Base-by-base conservation (phyloP, 2,888 invertebrate genomes). In the Iphiclides podalirius region DNA sequence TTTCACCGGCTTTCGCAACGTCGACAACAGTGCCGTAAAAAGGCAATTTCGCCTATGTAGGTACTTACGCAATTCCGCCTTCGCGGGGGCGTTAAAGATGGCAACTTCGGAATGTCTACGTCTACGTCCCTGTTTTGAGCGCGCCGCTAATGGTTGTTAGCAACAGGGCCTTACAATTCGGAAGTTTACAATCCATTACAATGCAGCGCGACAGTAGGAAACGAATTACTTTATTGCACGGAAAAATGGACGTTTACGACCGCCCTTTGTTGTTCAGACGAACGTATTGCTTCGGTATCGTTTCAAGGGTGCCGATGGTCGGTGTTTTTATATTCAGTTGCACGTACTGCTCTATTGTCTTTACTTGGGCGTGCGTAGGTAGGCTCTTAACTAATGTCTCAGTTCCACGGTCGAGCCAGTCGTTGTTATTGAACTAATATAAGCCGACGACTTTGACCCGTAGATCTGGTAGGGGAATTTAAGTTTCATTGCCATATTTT, bases 131-230 rank as follows among this genome's bases (percentile, higher is more conserved):
- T 70, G 57, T 57, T 53, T 49, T 60, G 57, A 58, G 55, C 8
- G 37, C 43, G 80, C 85, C 87, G 86, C 82, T 82, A 84, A 85
- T 83, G 64, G 69, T 39, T 60, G 53, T 59, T 53, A 68, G 72
- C 61, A 71, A 74, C 67, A 69, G 51, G 41, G 52, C 71, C 71
- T 71, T 75, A 79, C 76, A 79, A 79, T 79, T 85, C 79, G 79
- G 82, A 79, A 80, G 80, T 84, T 77, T 74, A 83, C 80, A 80
- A 81, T 77, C 54, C 67, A 52, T 77, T 73, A 83, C 80, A 81
- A 82, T 77, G 55, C 67, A 48, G 53, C 61, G 62, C 70, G 72
- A 81, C 87, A 80, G 86, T 86, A 86, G 87, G 81, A 77, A 41
- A 70, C 57, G 65, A 79, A 85, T 86, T 67, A 73, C 67, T 79